Base-by-base conservation (phyloP, 2,888 invertebrate species). In the Carcina quercana region DNA sequence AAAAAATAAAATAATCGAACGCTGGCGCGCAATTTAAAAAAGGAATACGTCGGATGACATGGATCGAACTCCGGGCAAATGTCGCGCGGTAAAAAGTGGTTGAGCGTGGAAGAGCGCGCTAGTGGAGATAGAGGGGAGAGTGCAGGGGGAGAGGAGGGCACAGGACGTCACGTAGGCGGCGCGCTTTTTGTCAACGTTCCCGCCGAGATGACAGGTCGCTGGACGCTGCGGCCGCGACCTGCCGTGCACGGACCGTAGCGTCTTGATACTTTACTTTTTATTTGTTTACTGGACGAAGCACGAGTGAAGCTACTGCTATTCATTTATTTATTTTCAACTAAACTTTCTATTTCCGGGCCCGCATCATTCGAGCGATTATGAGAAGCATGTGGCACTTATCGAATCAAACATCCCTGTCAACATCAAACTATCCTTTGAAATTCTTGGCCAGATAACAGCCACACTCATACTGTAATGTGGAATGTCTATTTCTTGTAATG, bases 1-100 rank as follows among this genome's bases (percentile, higher is more conserved):
- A 71, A 78, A 80, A 75, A 75, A 70, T 60, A 73, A 78, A 73
- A 71, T 71, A 76, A 76, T 72, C 70, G 71, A 76, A 67, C 63
- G 56, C 50, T 66, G 29, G 34, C 45, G 68, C 70, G 78, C 76
- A 80, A 78, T 80, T 80, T 74, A 74, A 80, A 82, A 83, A 80
- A 83, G 79, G 76, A 80, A 79, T 79, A 80, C 73, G 82, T 78
- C 79, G 74, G 78, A 80, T 82, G 83, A 83, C 83, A 83, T 76
- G 82, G 82, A 79, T 80, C 82, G 83, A 83, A 83, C 83, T 82
- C 83, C 75, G 82, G 83, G 83, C 82, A 82, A 83, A 83, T 83
- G 83, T 82, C 83, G 83, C 82, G 76, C 73, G 66, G 72, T 82
- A 82, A 83, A 83, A 83, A 83, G 80, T 78, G 74, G 83, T 82